These are phyloP conservation scores for Nymphalis urticae DNA, from an alignment of 2,888 invertebrate genomes.

Conservation along the genomic window DNA sequence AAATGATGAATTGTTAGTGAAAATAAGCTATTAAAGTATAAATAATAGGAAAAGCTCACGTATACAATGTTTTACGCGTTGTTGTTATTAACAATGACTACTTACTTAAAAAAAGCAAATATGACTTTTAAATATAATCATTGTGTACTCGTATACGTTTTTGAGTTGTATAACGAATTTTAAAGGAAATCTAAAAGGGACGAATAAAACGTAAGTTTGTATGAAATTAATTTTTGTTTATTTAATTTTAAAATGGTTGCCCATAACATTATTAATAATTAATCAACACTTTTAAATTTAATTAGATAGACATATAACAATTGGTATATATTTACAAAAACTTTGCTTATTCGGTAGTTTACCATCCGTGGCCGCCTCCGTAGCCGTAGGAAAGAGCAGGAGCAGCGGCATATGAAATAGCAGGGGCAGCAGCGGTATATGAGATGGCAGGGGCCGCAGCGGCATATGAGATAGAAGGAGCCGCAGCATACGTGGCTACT, in stretches of 20 bases:
- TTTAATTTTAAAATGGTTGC: slow-evolving; percentile 18
- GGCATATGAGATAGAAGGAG: slow-evolving; percentile 46
- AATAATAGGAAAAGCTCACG: too few relatives aligned
- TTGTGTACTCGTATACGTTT: too few relatives aligned
- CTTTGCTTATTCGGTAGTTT: slow-evolving; percentile 36
- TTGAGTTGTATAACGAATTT: too few relatives aligned
- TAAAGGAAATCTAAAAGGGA: too few relatives aligned
- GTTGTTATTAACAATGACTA: too few relatives aligned
- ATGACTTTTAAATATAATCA: too few relatives aligned
- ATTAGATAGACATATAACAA: slow-evolving; percentile 28
- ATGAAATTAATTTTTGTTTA: slow-evolving; percentile 22
- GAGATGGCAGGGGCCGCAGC: slow-evolving; percentile 50
- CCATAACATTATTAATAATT: slow-evolving; percentile 30
- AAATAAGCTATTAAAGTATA: too few relatives aligned
- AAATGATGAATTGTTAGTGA: too few relatives aligned
- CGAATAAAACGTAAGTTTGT: slow-evolving; percentile 3
- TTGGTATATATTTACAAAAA: slow-evolving; percentile 38
- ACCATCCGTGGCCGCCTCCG: slow-evolving; percentile 51
- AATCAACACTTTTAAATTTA: slow-evolving; percentile 36
- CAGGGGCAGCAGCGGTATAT: slow-evolving; percentile 42
- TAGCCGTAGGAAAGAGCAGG: slow-evolving; percentile 48
- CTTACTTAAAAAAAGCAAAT: too few relatives aligned
- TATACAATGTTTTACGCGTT: too few relatives aligned
- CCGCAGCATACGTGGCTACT: slow-evolving; percentile 50
- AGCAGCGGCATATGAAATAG: slow-evolving; percentile 50